phyloP scores from a whole-genome alignment of 2,797 vertebrate species.

The Chaetophractus vellerosus region DNA sequence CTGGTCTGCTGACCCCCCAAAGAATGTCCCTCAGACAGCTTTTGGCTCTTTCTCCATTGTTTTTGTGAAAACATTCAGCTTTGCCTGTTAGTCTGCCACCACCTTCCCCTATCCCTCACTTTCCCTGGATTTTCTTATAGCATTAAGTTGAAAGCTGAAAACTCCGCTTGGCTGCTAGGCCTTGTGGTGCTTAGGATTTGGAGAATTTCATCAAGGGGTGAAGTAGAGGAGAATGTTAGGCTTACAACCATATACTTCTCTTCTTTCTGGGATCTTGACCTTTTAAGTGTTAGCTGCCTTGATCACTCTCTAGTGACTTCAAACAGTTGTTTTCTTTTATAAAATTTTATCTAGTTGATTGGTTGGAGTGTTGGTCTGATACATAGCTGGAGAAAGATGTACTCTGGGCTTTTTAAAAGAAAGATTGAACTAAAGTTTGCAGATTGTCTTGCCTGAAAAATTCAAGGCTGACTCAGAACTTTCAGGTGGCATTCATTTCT shows the following conservation, averaged over 20 bases:
- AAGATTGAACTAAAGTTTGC: conserved; percentile 29
- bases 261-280: not conserved
- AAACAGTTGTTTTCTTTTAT: not conserved
- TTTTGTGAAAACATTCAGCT: too few species aligned
- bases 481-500: not conserved
- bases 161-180: not conserved
- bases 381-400: not conserved
- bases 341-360: not conserved
- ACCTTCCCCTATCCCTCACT: too few species aligned
- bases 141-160: not conserved
- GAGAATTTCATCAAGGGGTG: not conserved
- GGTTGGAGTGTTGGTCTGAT: not conserved
- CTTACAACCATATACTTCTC: not conserved
- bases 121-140: not conserved
- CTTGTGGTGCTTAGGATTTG: not conserved
- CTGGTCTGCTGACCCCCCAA: too few species aligned
- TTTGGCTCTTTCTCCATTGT: too few species aligned
- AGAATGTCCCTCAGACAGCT: too few species aligned
- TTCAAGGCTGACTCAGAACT: conserved; percentile 59
- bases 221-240: not conserved
- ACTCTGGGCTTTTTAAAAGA: not conserved
- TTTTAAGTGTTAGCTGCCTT: not conserved
- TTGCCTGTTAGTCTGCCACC: too few species aligned
- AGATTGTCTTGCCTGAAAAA: conserved; percentile 20
- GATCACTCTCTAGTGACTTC: not conserved